phyloP scores from a whole-genome alignment of 53 echinoderm and acorn worm species.

The Hippasteria phrygiana region DNA sequence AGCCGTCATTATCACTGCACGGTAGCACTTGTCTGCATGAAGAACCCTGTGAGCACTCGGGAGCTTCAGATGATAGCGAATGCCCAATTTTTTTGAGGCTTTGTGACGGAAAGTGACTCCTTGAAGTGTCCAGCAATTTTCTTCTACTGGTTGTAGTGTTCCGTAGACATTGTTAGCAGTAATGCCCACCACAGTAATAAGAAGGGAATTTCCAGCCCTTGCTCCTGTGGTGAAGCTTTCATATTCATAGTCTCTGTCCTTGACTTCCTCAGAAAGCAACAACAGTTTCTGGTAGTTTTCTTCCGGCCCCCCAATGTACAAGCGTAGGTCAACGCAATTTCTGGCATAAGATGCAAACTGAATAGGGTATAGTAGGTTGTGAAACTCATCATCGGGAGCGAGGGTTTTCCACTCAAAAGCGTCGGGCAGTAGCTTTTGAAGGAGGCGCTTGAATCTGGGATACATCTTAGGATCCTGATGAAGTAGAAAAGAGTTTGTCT shows the following conservation, averaged over 20 bases:
- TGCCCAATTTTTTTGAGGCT: not conserved
- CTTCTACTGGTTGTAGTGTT: not conserved
- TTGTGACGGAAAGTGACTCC: not conserved
- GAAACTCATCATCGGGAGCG: not conserved
- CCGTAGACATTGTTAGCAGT: not conserved
- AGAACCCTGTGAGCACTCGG: too few relatives aligned
- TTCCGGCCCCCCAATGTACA: not conserved
- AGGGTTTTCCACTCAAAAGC: conserved; percentile 23
- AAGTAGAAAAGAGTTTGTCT: not conserved
- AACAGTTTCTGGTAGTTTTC: not conserved
- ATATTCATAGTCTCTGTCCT: too few relatives aligned
- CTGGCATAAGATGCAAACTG: not conserved
- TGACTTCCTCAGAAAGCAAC: too few relatives aligned
- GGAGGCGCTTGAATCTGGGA: not conserved
- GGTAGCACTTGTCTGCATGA: not conserved
- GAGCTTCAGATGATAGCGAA: conserved; percentile 7
- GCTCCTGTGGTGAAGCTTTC: too few relatives aligned
- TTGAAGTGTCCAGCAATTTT: not conserved
- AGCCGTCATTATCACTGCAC: not conserved
- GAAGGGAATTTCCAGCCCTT: not conserved
- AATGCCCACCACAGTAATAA: not conserved
- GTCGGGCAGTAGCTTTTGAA: not conserved
- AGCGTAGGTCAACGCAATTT: not conserved
- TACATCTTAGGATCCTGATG: not conserved
- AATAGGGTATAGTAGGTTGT: not conserved